A percentile compares a stretch with the other conserved stretches of the same genome.
These are phyloP conservation scores for Pterostichus niger DNA, from an alignment of 2,888 invertebrate genomes.

Conservation along the genomic window DNA sequence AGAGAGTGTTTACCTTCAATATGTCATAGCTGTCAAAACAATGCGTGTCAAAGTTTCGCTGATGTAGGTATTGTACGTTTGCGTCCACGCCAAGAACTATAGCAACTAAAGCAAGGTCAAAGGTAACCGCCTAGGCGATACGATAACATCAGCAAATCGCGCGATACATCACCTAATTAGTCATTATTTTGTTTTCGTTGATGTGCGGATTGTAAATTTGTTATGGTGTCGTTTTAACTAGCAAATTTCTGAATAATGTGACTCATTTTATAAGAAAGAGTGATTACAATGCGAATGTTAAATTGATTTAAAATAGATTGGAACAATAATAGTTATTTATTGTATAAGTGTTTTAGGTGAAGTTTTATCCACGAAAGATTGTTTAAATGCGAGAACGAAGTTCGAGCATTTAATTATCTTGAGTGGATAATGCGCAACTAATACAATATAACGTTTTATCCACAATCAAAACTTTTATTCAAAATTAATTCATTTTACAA, in stretches of 20 bases:
- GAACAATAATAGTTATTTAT: no score
- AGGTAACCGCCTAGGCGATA: background rate
- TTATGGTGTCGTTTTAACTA: background rate
- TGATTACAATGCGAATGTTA: no score
- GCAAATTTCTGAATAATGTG: background rate
- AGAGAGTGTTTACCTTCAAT: slow-evolving; percentile 21
- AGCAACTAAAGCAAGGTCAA: slow-evolving; percentile 3
- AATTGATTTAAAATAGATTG: no score
- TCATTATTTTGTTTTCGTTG: slow-evolving; percentile 14
- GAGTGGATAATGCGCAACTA: no score
- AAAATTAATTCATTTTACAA: no score
- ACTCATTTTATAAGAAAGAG: background rate
- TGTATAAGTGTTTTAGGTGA: no score
- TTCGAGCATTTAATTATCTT: no score
- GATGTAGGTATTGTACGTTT: slow-evolving; percentile 37
- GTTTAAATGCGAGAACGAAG: no score
- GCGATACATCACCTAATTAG: slow-evolving; percentile 19
- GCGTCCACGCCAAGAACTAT: background rate
- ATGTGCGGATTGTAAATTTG: background rate
- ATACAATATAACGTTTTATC: no score
- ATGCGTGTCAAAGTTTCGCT: slow-evolving; percentile 40
- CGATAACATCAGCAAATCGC: background rate
- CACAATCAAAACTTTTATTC: no score
- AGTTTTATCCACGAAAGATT: no score
- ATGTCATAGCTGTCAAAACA: slow-evolving; percentile 43